Evolutionary conservation across 2,888 invertebrate species (phyloP).

Genomic region (Alsophila aescularia): DNA sequence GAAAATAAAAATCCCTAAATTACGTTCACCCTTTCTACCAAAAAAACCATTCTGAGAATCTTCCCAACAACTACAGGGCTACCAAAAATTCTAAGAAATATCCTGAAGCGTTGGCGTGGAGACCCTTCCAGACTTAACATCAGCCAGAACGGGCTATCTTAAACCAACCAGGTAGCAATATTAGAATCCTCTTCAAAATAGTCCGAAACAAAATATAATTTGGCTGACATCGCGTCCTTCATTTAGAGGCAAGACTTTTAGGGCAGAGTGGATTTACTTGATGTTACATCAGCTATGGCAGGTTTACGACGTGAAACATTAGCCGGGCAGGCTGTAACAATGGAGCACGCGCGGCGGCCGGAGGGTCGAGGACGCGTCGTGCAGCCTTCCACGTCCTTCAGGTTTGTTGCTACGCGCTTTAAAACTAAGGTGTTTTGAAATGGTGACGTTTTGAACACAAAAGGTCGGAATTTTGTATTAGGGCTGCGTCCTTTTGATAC

Average conservation of each 20-base stretch:
- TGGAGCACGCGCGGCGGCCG: constrained; percentile 75
- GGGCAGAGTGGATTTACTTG: constrained; percentile 10
- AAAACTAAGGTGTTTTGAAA: constrained; percentile 25
- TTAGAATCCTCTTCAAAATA: no score
- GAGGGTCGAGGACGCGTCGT: constrained; percentile 69
- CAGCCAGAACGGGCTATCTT: constrained; percentile 7
- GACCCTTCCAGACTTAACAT: constrained; percentile 29
- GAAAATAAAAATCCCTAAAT: background rate
- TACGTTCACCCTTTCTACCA: constrained; percentile 11
- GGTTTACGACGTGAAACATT: constrained; percentile 65
- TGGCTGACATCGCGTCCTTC: background rate
- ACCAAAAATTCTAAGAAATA: constrained; percentile 34
- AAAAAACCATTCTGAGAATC: constrained; percentile 23
- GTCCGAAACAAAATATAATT: no score
- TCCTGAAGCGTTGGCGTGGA: constrained; percentile 30
- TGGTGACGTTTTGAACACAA: constrained; percentile 14
- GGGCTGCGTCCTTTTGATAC: background rate
- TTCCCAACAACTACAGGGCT: constrained; percentile 9
- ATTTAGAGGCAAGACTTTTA: background rate
- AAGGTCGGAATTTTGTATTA: background rate
- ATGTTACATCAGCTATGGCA: constrained; percentile 22
- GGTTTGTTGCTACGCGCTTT: constrained; percentile 17
- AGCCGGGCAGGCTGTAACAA: constrained; percentile 60
- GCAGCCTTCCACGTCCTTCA: constrained; percentile 70
- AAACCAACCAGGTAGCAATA: background rate